Evolutionary conservation across 2,888 invertebrate genomes (phyloP), one percentile per base, ranked within the genome.

Genomic region (Mactromeris polynyma): DNA sequence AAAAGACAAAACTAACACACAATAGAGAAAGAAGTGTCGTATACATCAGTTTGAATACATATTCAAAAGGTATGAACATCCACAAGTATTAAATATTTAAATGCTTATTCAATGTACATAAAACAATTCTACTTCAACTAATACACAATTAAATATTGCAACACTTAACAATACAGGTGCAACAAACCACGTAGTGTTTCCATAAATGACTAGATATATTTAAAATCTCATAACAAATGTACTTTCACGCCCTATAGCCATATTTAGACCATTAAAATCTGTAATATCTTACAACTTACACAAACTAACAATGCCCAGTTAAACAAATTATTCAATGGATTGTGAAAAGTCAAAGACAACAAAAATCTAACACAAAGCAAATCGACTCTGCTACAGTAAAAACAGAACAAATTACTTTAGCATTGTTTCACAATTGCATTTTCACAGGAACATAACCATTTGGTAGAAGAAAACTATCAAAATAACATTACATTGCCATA

Each of bases 101-200:
- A 64, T 64, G 58, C 58, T 7, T 64, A n/a, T n/a, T n/a, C n/a
- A n/a, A n/a, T n/a, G 26, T 64, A 64, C 9, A 26, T 64, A 26
- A 58, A 58, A 58, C 58, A 11, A 26, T 26, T 4, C 26, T 64
- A 64, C 11, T 64, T 64, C 9, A n/a, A 64, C 26, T 26, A 64
- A 64, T n/a, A 64, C 58, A 64, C 26, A 58, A 14, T 19, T n/a
- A 58, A n/a, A 64, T 26, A 64, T 64, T 64, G 26, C n/a, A 64
- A 64, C 26, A 64, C 26, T 64, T n/a, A n/a, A 64, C n/a, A 64
- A 64, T 64, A 64, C 58, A 64, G n/a, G 58, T 64, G 58, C 58
- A 64, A 26, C 9, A 64, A 64, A 64, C 58, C 58, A 64, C 26
- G 26, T n/a, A 11, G 58, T 64, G 58, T 21, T 64, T 64, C 26